phyloP scores from a whole-genome alignment of 1,140 invertebrate genomes.

The Globodera rostochiensis region DNA sequence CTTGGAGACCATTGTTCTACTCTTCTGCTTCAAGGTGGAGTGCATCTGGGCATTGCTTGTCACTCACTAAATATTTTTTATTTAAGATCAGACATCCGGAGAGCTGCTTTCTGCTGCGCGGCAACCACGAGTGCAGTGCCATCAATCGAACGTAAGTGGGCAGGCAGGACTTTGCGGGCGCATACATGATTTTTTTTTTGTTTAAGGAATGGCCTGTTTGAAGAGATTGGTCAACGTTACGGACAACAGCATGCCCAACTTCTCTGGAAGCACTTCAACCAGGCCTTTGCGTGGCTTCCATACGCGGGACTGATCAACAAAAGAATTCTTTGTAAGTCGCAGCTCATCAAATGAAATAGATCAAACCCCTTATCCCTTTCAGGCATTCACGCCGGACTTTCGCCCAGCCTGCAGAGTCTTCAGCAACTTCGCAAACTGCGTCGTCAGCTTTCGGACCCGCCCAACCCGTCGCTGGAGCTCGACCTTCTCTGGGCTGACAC shows the following conservation, averaged over 20 bases:
- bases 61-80: too few species aligned
- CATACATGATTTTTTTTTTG: too few species aligned
- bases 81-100: constrained; percentile 27
- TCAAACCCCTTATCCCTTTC: neutral
- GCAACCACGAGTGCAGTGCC: constrained; percentile 60
- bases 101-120: constrained; percentile 63
- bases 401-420: constrained; percentile 72
- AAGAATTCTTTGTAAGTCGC: constrained; percentile 70
- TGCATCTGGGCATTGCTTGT: neutral
- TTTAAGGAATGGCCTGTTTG: constrained; percentile 17
- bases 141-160: constrained; percentile 61
- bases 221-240: constrained; percentile 23
- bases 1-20: constrained; percentile 12
- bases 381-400: constrained; percentile 77
- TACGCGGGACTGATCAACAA: constrained; percentile 81
- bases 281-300: constrained; percentile 61
- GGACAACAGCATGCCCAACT: neutral
- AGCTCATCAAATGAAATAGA: neutral
- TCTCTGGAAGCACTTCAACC: constrained; percentile 66
- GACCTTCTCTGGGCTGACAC: constrained; percentile 35
- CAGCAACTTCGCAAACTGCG: constrained; percentile 5
- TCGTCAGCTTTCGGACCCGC: constrained; percentile 7
- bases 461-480: constrained; percentile 2
- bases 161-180: too few species aligned
- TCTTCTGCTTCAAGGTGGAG: constrained; percentile 3